phyloP scores from a whole-genome alignment of 53 echinoderm and acorn worm species.

The Glandiceps talaboti region DNA sequence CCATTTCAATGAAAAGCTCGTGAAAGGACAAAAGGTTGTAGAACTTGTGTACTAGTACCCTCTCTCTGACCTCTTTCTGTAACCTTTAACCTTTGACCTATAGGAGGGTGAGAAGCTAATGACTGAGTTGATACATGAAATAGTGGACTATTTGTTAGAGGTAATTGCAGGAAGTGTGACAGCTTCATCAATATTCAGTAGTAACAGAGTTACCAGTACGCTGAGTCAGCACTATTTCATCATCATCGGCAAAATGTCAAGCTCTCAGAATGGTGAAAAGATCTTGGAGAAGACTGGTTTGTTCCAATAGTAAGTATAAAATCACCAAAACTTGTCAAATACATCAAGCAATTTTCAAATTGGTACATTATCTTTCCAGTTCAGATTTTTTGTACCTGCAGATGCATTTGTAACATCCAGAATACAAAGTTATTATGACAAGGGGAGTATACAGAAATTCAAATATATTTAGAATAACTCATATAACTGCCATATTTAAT shows the following conservation, averaged over 20 bases:
- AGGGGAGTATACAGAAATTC: no score
- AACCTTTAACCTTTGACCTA: no score
- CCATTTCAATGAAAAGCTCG: no score
- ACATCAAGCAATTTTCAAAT: background rate
- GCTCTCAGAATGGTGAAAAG: slow-evolving; percentile 67
- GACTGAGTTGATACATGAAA: slow-evolving; percentile 65
- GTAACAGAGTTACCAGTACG: slow-evolving; percentile 53
- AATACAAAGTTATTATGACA: no score
- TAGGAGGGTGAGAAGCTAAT: slow-evolving; percentile 60
- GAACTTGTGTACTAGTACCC: no score
- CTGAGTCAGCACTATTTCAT: slow-evolving; percentile 93
- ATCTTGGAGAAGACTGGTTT: slow-evolving; percentile 72
- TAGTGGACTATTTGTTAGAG: slow-evolving; percentile 81
- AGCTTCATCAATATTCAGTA: slow-evolving; percentile 73
- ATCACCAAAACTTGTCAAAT: background rate
- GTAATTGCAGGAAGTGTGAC: slow-evolving; percentile 59
- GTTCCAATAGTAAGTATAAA: slow-evolving; percentile 97
- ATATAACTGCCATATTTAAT: no score
- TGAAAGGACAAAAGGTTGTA: no score
- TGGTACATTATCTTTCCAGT: no score
- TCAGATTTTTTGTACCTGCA: no score
- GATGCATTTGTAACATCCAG: no score
- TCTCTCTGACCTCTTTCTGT: no score
- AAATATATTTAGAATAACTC: no score
- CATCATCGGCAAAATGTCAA: slow-evolving; percentile 65